Percentiles rank a stretch among this genome's conserved stretches.
These are phyloP conservation scores for Tetranychus piercei DNA, from an alignment of 2,888 invertebrate species.

Conservation along the genomic window DNA sequence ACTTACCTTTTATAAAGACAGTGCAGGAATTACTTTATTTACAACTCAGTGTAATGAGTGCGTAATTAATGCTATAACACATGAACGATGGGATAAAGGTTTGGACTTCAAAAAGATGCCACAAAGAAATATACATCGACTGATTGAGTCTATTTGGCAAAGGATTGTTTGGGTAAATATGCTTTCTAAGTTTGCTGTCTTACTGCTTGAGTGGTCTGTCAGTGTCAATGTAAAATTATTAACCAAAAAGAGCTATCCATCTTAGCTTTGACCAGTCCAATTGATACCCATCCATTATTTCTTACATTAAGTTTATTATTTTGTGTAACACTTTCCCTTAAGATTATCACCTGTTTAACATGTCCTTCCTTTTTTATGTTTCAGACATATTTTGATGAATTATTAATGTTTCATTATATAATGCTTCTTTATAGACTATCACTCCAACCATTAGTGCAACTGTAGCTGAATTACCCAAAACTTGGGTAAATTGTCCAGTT, in stretches of 20 bases:
- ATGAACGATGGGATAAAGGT: background rate
- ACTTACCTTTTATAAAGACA: background rate
- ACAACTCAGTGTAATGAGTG: background rate
- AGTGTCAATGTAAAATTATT: too few relatives aligned
- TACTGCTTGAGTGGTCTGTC: too few relatives aligned
- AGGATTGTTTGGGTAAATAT: background rate
- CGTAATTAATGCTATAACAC: background rate
- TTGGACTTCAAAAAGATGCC: background rate
- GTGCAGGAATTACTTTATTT: background rate
- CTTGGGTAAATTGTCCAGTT: background rate
- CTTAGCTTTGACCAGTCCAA: too few relatives aligned
- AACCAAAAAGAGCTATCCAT: too few relatives aligned
- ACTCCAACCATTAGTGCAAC: background rate
- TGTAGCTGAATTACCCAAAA: background rate
- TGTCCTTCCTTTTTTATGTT: too few relatives aligned
- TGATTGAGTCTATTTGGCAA: background rate
- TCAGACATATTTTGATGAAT: too few relatives aligned
- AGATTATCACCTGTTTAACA: too few relatives aligned
- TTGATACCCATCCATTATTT: too few relatives aligned
- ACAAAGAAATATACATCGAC: background rate
- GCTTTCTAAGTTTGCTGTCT: too few relatives aligned
- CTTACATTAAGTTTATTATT: too few relatives aligned
- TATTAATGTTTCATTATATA: background rate
- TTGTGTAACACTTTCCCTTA: background rate
- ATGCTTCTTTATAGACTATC: background rate